phyloP scores from a whole-genome alignment of 1,140 invertebrate genomes.

The Camponotus pennsylvanicus region DNA sequence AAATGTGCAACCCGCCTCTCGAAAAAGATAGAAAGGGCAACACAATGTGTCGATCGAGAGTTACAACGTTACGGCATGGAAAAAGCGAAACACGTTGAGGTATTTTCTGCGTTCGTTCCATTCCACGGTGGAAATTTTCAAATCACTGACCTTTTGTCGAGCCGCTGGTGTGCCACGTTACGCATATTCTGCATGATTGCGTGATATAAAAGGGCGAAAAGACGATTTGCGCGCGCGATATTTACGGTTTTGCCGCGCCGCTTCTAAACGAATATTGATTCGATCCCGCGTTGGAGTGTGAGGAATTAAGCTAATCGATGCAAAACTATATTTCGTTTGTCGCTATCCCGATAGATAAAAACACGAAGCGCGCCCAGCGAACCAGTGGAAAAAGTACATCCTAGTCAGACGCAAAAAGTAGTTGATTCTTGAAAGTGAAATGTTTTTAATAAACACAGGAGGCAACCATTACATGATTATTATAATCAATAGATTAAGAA shows the following conservation, averaged over 20 bases:
- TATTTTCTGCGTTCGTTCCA: constrained; percentile 43
- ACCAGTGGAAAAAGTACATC: constrained; percentile 3
- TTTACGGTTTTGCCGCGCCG: not conserved
- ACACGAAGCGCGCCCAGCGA: not conserved
- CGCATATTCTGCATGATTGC: constrained; percentile 13
- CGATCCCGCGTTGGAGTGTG: constrained; percentile 1
- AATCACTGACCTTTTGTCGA: constrained; percentile 30
- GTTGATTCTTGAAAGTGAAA: not conserved
- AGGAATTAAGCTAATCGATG: constrained; percentile 1
- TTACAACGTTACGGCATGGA: not conserved
- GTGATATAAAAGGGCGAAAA: constrained; percentile 20
- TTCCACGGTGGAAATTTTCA: constrained; percentile 27
- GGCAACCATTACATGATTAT: not conserved
- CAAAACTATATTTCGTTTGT: not conserved
- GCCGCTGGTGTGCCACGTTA: constrained; percentile 11
- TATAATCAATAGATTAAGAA: not conserved
- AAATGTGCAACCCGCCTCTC: not conserved
- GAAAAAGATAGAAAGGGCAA: not conserved
- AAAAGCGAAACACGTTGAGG: constrained; percentile 38
- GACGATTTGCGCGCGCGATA: not conserved
- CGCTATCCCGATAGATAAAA: constrained; percentile 22
- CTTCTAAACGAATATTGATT: constrained; percentile 33
- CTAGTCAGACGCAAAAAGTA: not conserved
- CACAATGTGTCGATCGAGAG: not conserved
- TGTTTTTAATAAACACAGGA: not conserved